phyloP scores from a whole-genome alignment of 2,113 vertebrate species.

The Cheirogaleus medius region DNA sequence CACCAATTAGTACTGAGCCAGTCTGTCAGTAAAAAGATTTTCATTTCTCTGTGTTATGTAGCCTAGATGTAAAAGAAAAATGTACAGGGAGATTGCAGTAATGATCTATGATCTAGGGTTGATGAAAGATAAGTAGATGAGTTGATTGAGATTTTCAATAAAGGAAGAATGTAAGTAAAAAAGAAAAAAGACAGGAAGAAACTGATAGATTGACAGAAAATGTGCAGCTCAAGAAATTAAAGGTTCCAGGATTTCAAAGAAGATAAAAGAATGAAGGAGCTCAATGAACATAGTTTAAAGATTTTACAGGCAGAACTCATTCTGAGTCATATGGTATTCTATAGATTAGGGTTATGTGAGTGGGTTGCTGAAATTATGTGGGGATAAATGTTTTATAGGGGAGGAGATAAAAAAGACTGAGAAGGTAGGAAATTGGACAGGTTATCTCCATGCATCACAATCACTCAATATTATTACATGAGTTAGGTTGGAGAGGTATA shows the following conservation, averaged over 20 bases:
- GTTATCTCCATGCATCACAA: background rate
- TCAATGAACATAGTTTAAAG: background rate
- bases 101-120: background rate
- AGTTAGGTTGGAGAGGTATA: background rate
- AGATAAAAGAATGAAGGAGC: background rate
- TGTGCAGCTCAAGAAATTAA: background rate
- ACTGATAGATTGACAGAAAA: background rate
- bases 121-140: background rate
- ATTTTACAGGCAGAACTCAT: background rate
- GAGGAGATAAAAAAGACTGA: background rate
- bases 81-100: background rate
- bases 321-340: background rate
- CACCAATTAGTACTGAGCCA: background rate
- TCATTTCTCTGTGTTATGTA: background rate
- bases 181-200: background rate
- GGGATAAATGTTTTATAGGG: background rate
- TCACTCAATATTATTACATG: background rate
- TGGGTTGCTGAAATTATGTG: background rate
- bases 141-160: background rate
- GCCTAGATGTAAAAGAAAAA: background rate
- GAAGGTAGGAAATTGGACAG: background rate
- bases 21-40: background rate
- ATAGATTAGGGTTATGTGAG: background rate
- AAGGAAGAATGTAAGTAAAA: conserved; percentile 1
- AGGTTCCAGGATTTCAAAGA: background rate